Evolutionary conservation across 2,888 invertebrate species (phyloP), one percentile per base, ranked within the genome.

Genomic region (Poecilobothrus nobilitatus): DNA sequence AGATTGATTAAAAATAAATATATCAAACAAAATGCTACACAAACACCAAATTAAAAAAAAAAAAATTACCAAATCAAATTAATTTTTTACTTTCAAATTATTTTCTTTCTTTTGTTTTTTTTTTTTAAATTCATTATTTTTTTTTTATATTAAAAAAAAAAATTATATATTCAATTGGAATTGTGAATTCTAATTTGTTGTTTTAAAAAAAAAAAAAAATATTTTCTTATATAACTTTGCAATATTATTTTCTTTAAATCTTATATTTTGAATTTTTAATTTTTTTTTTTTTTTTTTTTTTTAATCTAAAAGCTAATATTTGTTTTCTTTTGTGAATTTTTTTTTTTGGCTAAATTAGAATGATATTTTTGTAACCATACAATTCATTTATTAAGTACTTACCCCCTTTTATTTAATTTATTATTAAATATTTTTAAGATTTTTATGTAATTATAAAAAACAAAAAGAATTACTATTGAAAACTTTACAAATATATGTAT

Each of bases 1-100:
- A 53, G 15, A n/a, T 53, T 53, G 6, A n/a, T 18, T 53, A 53
- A 53, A 53, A n/a, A 53, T 61, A 21, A 65, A 65, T 44, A 74
- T 74, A 74, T 74, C 72, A 74, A 76, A 75, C 75, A 75, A 76
- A 76, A 77, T 75, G 75, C 76, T 77, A 76, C 76, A 76, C 77
- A 77, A 77, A 77, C 77, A 77, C 77, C 77, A 77, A 76, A 74
- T 53, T 53, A 18, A 70, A 67, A 70, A 69, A n/a, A n/a, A 63
- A 63, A 33, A 65, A 72, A 73, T 73, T 72, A 74, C 73, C 71
- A 71, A 72, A 72, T 71, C 71, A 71, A 72, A 72, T 71, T 71
- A 72, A 72, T 71, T 72, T 64, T 65, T 71, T 71, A 69, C 69
- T 68, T 66, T 67, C 63, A 63, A n/a, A 41, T 69, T 65, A 68